Base-by-base conservation (phyloP, 2,113 vertebrate species). In the Callipepla squamata region DNA sequence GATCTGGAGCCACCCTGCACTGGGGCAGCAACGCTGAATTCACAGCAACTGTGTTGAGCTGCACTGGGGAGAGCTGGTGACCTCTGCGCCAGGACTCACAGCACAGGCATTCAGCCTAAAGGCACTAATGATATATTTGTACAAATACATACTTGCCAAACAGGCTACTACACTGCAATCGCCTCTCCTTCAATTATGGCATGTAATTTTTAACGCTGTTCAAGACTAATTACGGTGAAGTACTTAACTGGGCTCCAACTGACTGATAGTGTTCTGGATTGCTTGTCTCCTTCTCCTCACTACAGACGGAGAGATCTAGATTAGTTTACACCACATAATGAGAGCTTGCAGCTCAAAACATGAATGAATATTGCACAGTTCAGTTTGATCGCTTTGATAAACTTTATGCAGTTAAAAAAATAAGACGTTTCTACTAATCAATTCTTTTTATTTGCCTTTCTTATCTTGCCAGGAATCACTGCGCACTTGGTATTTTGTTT, bases 141-240 rank as follows among this genome's bases (percentile, higher is more conserved):
- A 90, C 85, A 94, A 62, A 42, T 59, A 95, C 61, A 18, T 36
- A 76, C 85, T 93, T 82, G 80, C 74, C 26, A 20, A 80, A 67
- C 87, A 95, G 87, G 62, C 62, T 77, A 78, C 70, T 65, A 67
- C 34, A 38, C 75, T 87, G 50, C 76, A 92, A 96, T 45, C n/a
- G 44, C 34, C 80, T 26, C n/a, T 34, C 47, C 69, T 44, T 36
- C 93, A 62, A 73, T 86, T 66, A 62, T 11, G 2, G 8, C 23
- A 26, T 55, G 72, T 85, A 74, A 65, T 91, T 96, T 95, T 90
- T 80, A 96, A 93, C 69, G 50, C 62, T 79, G 72, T 78, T 96
- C 84, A 83, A 91, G 90, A 93, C 90, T 94, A 89, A 94, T 94
- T 96, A 95, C 75, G 82, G 51, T 34, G 80, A 83, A 85, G 78